A percentile compares a stretch with the other conserved stretches of the same genome.
Conservation (phyloP, 2,888 invertebrate genomes). For the Coenonympha arcania region DNA sequence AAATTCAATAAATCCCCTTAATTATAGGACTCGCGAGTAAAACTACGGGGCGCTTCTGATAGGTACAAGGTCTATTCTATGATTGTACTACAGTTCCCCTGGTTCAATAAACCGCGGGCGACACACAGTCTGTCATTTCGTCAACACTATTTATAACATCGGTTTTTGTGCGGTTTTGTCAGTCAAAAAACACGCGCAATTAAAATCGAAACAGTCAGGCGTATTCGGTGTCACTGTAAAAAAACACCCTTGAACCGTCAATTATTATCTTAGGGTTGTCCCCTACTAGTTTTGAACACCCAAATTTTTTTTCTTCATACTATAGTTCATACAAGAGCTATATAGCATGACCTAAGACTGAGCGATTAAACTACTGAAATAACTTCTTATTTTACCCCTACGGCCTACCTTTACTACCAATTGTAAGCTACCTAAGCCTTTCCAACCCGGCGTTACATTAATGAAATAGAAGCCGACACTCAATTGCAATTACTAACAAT, state of each 20-base stretch:
- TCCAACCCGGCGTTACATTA: too few species aligned
- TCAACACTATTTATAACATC: slow-evolving; percentile 30
- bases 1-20: too few species aligned
- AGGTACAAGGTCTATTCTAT: slow-evolving; percentile 36
- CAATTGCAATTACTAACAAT: too few species aligned
- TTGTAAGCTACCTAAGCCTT: too few species aligned
- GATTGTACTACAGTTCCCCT: slow-evolving; percentile 31
- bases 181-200: slow-evolving; percentile 36
- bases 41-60: too few species aligned
- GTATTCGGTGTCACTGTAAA: slow-evolving; percentile 20
- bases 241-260: not conserved
- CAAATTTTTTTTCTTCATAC: not conserved
- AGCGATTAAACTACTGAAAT: too few species aligned
- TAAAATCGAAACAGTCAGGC: slow-evolving; percentile 36
- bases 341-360: too few species aligned
- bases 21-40: too few species aligned
- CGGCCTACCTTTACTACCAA: too few species aligned
- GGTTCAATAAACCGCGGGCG: slow-evolving; percentile 38
- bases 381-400: too few species aligned
- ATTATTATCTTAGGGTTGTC: not conserved
- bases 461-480: too few species aligned
- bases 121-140: slow-evolving; percentile 37
- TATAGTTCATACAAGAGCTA: too few species aligned
- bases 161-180: slow-evolving; percentile 40
- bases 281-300: not conserved